A percentile compares a stretch with the other conserved stretches of the same genome.
phyloP scores from a whole-genome alignment of 1,140 invertebrate species.

The Zophobas morio region DNA sequence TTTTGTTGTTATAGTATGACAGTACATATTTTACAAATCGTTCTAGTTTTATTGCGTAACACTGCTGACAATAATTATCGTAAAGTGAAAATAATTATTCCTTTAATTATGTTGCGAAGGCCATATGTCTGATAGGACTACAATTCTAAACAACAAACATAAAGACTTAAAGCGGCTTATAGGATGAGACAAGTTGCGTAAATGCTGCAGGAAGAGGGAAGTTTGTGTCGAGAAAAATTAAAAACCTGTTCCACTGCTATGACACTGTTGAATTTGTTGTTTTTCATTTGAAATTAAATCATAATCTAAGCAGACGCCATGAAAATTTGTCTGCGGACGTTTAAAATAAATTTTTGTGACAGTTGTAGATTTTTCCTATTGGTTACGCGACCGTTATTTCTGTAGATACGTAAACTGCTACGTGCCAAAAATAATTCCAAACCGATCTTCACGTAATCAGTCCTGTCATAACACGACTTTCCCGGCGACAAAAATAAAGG shows the following conservation, averaged over 20 bases:
- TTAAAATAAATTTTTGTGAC: constrained; percentile 17
- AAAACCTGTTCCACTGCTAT: constrained; percentile 25
- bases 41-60: too few relatives aligned
- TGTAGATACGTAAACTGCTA: too few relatives aligned
- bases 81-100: neutral
- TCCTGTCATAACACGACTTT: too few relatives aligned
- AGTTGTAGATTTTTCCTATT: constrained; percentile 1
- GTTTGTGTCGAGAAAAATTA: constrained; percentile 16
- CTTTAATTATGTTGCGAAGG: neutral
- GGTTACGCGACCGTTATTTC: too few relatives aligned
- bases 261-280: neutral
- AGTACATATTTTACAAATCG: too few relatives aligned
- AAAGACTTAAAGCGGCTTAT: constrained; percentile 12
- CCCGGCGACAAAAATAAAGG: too few relatives aligned
- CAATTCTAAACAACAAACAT: neutral
- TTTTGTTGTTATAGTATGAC: too few relatives aligned
- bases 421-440: too few relatives aligned
- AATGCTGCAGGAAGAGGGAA: constrained; percentile 15
- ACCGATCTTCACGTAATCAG: too few relatives aligned
- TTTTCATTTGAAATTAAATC: constrained; percentile 12
- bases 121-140: constrained; percentile 3
- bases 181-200: neutral
- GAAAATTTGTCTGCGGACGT: neutral
- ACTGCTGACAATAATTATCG: neutral
- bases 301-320: constrained; percentile 1